A percentile compares a stretch with the other conserved stretches of the same genome.
Conservation (phyloP, 1,140 invertebrate species). For the Ostrea denselamellosa region DNA sequence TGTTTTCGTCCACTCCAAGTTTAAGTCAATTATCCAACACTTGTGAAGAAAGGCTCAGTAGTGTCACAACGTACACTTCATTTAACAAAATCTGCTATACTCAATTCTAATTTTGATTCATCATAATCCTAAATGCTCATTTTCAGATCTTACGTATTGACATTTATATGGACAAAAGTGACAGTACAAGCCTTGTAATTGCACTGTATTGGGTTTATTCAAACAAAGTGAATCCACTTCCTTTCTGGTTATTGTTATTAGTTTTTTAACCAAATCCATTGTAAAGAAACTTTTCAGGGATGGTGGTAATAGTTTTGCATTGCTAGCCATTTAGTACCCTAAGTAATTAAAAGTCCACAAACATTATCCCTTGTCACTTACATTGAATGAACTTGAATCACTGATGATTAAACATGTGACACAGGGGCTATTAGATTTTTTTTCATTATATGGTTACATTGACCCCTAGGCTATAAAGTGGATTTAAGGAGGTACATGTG, state of each 20-base stretch:
- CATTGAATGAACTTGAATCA: not conserved
- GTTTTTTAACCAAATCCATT: conserved; percentile 26
- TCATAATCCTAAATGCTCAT: conserved; percentile 12
- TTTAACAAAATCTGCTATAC: not conserved
- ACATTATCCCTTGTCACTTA: not conserved
- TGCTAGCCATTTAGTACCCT: not conserved
- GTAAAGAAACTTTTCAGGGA: not conserved
- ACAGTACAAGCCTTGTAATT: not conserved
- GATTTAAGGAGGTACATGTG: no score
- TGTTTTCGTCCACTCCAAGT: conserved; percentile 8
- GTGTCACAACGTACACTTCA: conserved; percentile 1
- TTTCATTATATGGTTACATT: no score
- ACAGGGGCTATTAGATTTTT: not conserved
- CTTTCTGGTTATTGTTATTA: not conserved
- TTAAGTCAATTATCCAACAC: conserved; percentile 30
- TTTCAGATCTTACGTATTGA: conserved; percentile 22
- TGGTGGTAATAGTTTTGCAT: conserved; percentile 1
- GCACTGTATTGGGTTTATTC: not conserved
- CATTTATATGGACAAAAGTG: not conserved
- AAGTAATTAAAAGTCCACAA: not conserved
- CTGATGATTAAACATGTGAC: not conserved
- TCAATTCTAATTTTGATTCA: not conserved
- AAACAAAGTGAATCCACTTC: conserved; percentile 6
- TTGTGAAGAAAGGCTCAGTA: not conserved
- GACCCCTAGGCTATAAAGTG: no score